Conservation (phyloP, 2,797 vertebrate genomes). For the Melanotaenia boesemani region DNA sequence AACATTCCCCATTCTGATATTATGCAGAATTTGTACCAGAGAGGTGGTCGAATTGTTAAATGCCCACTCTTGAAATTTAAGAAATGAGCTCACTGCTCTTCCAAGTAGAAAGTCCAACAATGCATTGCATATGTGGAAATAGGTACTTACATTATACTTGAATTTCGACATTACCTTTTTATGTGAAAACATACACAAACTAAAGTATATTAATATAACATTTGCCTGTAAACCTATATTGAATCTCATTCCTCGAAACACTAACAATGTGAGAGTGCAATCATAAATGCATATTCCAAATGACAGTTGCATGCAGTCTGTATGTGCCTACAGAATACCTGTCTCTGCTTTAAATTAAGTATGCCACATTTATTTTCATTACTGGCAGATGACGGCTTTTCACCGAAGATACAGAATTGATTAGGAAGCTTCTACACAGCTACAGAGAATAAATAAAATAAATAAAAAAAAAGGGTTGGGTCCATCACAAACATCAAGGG, state of each 20-base stretch:
- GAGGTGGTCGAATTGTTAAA: neutral
- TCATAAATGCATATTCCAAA: slow-evolving; percentile 32
- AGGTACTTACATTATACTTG: no score
- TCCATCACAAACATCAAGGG: slow-evolving; percentile 53
- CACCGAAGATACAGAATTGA: slow-evolving; percentile 69
- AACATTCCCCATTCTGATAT: neutral
- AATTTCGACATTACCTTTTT: no score
- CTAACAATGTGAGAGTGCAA: slow-evolving; percentile 16
- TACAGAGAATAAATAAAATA: slow-evolving; percentile 41
- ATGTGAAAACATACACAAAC: no score
- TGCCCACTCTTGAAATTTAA: neutral
- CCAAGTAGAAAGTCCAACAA: neutral
- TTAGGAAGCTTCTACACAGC: slow-evolving; percentile 68
- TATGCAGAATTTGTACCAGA: neutral
- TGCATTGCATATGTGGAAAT: neutral
- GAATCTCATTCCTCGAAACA: slow-evolving; percentile 24
- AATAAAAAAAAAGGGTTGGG: slow-evolving; percentile 58
- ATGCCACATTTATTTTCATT: slow-evolving; percentile 81
- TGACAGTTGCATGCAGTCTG: slow-evolving; percentile 50
- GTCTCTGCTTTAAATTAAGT: slow-evolving; percentile 60
- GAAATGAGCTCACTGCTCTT: neutral
- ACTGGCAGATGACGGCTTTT: slow-evolving; percentile 75
- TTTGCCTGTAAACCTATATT: slow-evolving; percentile 5
- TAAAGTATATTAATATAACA: neutral
- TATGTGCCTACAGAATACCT: slow-evolving; percentile 59